phyloP scores from a whole-genome alignment of 2,888 invertebrate species.

The Rhorus exstirpatorius region DNA sequence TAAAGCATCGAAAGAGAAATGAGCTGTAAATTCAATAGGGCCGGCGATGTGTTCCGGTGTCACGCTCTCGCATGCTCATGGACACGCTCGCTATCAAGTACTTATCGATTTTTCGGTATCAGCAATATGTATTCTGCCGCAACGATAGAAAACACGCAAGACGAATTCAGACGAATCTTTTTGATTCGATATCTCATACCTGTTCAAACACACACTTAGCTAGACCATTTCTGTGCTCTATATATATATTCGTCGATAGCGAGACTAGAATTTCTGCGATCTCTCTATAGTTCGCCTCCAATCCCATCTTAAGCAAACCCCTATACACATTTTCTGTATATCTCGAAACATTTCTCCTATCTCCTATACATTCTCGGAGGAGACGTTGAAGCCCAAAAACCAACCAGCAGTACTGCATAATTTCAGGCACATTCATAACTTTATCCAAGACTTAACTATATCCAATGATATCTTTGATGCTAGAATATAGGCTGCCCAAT shows the following conservation, averaged over 20 bases:
- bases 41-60: slow-evolving; percentile 14
- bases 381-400: slow-evolving; percentile 41
- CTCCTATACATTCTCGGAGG: neutral
- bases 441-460: too few relatives aligned
- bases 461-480: too few relatives aligned
- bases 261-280: slow-evolving; percentile 10
- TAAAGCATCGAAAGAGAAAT: slow-evolving; percentile 37
- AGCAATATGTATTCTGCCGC: slow-evolving; percentile 17
- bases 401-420: slow-evolving; percentile 15
- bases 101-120: slow-evolving; percentile 55
- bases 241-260: slow-evolving; percentile 37
- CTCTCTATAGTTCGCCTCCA: slow-evolving; percentile 2
- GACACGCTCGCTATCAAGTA: slow-evolving; percentile 40
- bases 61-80: slow-evolving; percentile 41
- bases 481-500: too few relatives aligned
- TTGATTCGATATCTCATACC: slow-evolving; percentile 26
- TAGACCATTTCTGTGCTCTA: neutral
- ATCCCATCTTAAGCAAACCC: slow-evolving; percentile 32
- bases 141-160: slow-evolving; percentile 37
- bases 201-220: slow-evolving; percentile 15
- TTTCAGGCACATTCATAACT: too few relatives aligned
- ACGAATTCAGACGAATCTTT: slow-evolving; percentile 31
- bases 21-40: slow-evolving; percentile 56
- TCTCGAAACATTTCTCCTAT: neutral
- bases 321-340: slow-evolving; percentile 16